Evolutionary conservation across 2,888 invertebrate species (phyloP).

Genomic region (Thyatira batis): DNA sequence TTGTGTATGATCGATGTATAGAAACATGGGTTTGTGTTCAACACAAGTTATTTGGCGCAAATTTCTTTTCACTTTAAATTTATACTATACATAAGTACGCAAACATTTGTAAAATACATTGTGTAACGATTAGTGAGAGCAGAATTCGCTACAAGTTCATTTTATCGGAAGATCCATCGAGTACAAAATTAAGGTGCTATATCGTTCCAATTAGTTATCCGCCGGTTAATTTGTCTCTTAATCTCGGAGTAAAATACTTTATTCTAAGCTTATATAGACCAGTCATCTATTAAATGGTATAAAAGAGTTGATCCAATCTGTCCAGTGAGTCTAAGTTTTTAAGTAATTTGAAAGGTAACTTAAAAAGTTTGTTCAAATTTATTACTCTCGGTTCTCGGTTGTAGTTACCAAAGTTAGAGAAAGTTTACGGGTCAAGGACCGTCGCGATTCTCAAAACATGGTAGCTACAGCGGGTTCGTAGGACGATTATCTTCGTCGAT

Average conservation of each 20-base stretch:
- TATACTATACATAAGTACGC: too few species aligned
- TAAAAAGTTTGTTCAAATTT: constrained; percentile 56
- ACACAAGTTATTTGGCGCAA: too few species aligned
- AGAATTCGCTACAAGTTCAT: constrained; percentile 40
- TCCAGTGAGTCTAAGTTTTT: constrained; percentile 7
- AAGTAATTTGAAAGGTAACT: constrained; percentile 32
- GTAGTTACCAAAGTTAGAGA: constrained; percentile 47
- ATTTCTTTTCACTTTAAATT: too few species aligned
- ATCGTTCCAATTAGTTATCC: not conserved
- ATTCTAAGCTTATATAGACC: not conserved
- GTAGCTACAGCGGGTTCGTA: constrained; percentile 33
- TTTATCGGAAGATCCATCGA: constrained; percentile 32
- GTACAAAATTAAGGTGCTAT: not conserved
- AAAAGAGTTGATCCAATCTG: constrained; percentile 4
- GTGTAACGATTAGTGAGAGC: constrained; percentile 35
- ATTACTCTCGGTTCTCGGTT: constrained; percentile 45
- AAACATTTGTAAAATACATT: too few species aligned
- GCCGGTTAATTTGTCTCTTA: not conserved
- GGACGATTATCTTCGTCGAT: not conserved
- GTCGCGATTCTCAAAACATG: constrained; percentile 46
- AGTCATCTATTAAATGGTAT: constrained; percentile 3
- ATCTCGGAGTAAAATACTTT: not conserved
- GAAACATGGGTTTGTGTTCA: not conserved
- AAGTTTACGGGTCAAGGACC: constrained; percentile 68
- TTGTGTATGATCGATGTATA: not conserved